Evolutionary conservation across 2,888 invertebrate species (phyloP), one percentile per base, ranked within the genome.

Genomic region (Calliphora vomitoria): DNA sequence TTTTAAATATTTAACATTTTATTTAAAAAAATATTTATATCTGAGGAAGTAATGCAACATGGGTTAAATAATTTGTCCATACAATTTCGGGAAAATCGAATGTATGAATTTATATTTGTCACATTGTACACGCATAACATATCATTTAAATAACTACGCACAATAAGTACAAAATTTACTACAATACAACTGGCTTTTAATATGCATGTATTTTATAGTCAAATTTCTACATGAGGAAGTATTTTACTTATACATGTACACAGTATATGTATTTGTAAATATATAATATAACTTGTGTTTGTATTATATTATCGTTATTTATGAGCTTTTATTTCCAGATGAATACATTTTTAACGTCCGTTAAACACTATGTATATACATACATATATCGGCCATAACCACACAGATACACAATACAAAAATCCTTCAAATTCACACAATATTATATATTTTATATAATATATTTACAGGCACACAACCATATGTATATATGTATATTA

Each of bases 291-390:
- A 35, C 35, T 6, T 35, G 5, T 35, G 5, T 75, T n/a, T 41
- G 60, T 50, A 69, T 68, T 68, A 47, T 20, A 20, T 44, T 13
- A 64, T 58, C 50, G 71, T 83, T 66, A 83, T 86, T 86, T 86
- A 86, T 83, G 79, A 38, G 86, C 64, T 85, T 80, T 79, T 87
- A 81, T 88, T 89, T 87, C 85, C 89, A 88, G 86, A 78, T 88
- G 82, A 83, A 82, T 88, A 74, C 58, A 53, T 85, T 81, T 78
- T 82, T 86, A 90, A 89, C 89, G 89, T 89, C 87, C 90, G 88
- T 87, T 83, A 83, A 85, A 86, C 58, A 87, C 50, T 47, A 69
- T 68, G 44, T 58, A 75, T 20, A 8, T n/a, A n/a, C n/a, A n/a
- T n/a, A n/a, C n/a, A n/a, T 20, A n/a, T 60, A 74, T 62, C 11